Evolutionary conservation across 2,113 vertebrate genomes (phyloP), one percentile per base, ranked within the genome.

Genomic region (Scomber colias): DNA sequence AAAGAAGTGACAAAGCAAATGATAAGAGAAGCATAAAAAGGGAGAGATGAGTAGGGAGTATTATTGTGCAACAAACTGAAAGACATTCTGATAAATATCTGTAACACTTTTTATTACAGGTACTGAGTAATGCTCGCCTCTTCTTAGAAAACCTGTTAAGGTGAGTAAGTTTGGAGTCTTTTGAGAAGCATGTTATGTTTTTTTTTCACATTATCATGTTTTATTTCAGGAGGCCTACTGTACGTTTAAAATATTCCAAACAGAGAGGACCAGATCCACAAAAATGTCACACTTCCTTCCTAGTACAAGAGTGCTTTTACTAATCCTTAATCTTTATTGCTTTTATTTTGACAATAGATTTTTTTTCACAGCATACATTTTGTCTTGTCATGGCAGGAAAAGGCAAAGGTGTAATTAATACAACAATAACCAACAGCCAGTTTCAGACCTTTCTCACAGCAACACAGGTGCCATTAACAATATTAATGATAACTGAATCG

Each of bases 141-240:
- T 97, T 98, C 92, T 89, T 98, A 77, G 97, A 98, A 90, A 98
- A 98, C 87, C 92, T 98, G 35, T 95, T 98, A 86, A 96, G 95
- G 97, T 98, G 89, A 95, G 96, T 92, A 65, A 10, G 3, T 24
- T 61, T 44, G 11, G 3, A 15, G 3, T 30, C 24, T 62, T 31
- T 55, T 48, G 19, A 45, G 35, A n/a, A 35, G n/a, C 21, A 60
- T 30, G 11, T 27, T 14, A 13, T n/a, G 13, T 21, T 27, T 62
- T 17, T 13, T 73, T 65, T 62, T 53, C 9, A 17, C 9, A 14
- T 21, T 11, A 49, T 50, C 62, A 8, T 27, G 12, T 67, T 10
- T 57, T 63, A 56, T 11, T 73, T 46, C 44, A 67, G 63, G 7
- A 49, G n/a, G 44, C 55, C 10, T 66, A 16, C 10, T 71, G 53